These are phyloP conservation scores for Onychomys leucogaster DNA, from an alignment of 2,797 vertebrate species.

Conservation along the genomic window DNA sequence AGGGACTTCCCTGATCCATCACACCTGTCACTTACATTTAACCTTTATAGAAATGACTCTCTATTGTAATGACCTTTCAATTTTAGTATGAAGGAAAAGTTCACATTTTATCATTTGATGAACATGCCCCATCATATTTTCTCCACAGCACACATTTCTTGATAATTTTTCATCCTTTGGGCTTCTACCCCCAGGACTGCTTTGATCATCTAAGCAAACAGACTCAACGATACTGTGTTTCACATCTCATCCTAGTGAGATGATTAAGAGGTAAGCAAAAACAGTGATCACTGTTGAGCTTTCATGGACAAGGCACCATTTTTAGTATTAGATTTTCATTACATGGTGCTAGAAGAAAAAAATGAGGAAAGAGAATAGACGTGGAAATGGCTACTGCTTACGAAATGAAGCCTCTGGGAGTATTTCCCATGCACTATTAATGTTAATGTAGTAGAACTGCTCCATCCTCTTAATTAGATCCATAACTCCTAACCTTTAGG, in stretches of 20 bases:
- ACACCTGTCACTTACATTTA: conserved; percentile 34
- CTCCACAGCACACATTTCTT: background rate
- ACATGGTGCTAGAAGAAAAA: conserved; percentile 62
- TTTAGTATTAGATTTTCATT: conserved; percentile 73
- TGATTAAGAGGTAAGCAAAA: conserved; percentile 62
- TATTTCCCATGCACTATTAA: conserved; percentile 79
- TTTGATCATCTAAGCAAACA: conserved; percentile 61
- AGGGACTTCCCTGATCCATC: background rate
- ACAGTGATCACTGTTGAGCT: conserved; percentile 38
- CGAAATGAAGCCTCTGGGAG: conserved; percentile 76
- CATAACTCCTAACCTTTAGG: conserved; percentile 82
- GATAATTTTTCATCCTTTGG: background rate
- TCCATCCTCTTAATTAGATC: conserved; percentile 79
- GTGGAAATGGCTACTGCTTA: conserved; percentile 63
- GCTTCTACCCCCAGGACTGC: background rate
- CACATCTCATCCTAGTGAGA: background rate
- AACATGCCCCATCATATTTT: background rate
- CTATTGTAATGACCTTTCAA: conserved; percentile 43
- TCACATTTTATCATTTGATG: conserved; percentile 30
- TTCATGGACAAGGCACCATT: conserved; percentile 59
- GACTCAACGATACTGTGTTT: conserved; percentile 17
- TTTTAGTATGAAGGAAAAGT: conserved; percentile 36
- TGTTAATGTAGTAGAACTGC: conserved; percentile 80
- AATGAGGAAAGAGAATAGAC: conserved; percentile 60
- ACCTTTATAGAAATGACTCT: background rate